Conservation (phyloP, 2,888 invertebrate species). For the Andrena chrysosceles region DNA sequence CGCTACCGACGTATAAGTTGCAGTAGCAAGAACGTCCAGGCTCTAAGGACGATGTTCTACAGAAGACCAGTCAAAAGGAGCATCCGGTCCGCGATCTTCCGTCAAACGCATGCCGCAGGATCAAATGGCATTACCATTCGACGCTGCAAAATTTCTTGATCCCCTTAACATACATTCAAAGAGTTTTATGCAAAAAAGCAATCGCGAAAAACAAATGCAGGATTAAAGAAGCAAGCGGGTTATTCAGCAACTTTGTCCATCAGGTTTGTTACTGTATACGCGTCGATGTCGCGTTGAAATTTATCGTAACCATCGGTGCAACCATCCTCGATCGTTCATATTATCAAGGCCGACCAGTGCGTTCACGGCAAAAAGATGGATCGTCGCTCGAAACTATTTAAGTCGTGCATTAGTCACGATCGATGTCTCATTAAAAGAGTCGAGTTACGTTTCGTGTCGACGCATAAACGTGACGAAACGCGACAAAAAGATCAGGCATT, state of each 20-base stretch:
- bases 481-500: neutral
- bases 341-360: conserved; percentile 58
- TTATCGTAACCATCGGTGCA: conserved; percentile 24
- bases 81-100: conserved; percentile 35
- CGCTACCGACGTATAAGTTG: conserved; percentile 51
- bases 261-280: neutral
- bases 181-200: neutral
- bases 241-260: neutral
- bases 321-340: conserved; percentile 35
- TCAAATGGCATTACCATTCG: neutral
- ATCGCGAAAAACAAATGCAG: neutral
- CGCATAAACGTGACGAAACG: conserved; percentile 13
- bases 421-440: conserved; percentile 70
- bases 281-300: conserved; percentile 7
- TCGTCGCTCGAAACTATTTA: conserved; percentile 63
- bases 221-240: neutral
- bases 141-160: neutral
- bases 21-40: conserved; percentile 54
- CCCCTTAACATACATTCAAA: neutral
- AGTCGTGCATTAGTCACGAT: conserved; percentile 72
- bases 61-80: neutral
- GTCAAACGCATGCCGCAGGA: neutral
- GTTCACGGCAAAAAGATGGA: conserved; percentile 59
- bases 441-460: conserved; percentile 63
- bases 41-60: conserved; percentile 26